Conservation (phyloP, 1,140 invertebrate species). For the Heliconius hermathena region DNA sequence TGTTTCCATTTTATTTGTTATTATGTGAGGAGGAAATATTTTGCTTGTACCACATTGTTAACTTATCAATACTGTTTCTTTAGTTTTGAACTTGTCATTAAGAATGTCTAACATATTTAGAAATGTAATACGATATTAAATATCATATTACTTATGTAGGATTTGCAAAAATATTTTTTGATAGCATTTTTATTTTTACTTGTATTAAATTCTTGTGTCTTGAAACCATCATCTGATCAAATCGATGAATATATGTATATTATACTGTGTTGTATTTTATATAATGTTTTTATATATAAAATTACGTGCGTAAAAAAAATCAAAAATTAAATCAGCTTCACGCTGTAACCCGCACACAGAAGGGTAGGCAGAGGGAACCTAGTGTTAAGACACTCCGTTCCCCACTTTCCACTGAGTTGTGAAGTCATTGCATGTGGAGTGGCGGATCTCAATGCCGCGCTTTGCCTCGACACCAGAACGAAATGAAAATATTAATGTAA, state of each 20-base stretch:
- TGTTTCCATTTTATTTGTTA: background rate
- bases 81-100: background rate
- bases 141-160: background rate
- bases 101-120: background rate
- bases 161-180: slow-evolving; percentile 7
- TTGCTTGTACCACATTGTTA: slow-evolving; percentile 1
- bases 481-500: too few species aligned
- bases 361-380: too few species aligned
- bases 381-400: too few species aligned
- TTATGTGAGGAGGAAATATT: background rate
- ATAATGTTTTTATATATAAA: background rate
- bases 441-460: too few species aligned
- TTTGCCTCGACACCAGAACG: too few species aligned
- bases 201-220: background rate
- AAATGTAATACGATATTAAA: background rate
- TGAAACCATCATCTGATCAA: background rate
- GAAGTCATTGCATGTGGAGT: too few species aligned
- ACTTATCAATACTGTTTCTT: background rate
- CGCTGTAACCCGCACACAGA: too few species aligned
- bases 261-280: background rate
- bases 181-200: background rate
- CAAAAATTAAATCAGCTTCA: too few species aligned
- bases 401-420: too few species aligned
- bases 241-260: background rate
- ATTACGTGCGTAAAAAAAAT: background rate